Evolutionary conservation across 2,113 vertebrate genomes (phyloP).

Genomic region (Caracal caracal): DNA sequence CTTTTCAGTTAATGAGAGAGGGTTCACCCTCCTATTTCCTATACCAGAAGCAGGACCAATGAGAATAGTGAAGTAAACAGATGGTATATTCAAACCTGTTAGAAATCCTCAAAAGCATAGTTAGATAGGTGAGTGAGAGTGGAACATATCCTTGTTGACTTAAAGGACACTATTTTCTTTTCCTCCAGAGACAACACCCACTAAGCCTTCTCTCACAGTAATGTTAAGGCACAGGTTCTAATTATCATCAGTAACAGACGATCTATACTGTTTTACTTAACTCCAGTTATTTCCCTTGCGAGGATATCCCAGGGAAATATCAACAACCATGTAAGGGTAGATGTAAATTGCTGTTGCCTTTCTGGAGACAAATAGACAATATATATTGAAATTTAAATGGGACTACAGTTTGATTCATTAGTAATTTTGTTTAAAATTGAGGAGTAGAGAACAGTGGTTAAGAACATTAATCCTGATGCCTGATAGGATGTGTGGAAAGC

Average conservation of each 20-base stretch:
- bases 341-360: not conserved
- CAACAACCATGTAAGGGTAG: not conserved
- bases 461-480: not conserved
- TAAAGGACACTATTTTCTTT: not conserved
- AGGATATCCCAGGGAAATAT: not conserved
- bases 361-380: conserved; percentile 10
- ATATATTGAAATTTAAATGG: not conserved
- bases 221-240: not conserved
- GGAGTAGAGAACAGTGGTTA: not conserved
- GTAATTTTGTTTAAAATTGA: conserved; percentile 1
- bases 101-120: not conserved
- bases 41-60: not conserved
- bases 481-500: not conserved
- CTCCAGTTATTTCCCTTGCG: not conserved
- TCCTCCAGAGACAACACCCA: not conserved
- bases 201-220: not conserved
- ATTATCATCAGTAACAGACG: not conserved
- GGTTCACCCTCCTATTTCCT: not conserved
- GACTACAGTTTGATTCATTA: not conserved
- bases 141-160: not conserved
- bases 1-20: not conserved
- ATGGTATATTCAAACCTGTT: not conserved
- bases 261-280: conserved; percentile 34
- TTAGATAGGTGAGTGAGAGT: not conserved
- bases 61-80: not conserved